These are phyloP conservation scores for Gallinago undulata DNA, from an alignment of 2,113 vertebrate species.

Conservation along the genomic window DNA sequence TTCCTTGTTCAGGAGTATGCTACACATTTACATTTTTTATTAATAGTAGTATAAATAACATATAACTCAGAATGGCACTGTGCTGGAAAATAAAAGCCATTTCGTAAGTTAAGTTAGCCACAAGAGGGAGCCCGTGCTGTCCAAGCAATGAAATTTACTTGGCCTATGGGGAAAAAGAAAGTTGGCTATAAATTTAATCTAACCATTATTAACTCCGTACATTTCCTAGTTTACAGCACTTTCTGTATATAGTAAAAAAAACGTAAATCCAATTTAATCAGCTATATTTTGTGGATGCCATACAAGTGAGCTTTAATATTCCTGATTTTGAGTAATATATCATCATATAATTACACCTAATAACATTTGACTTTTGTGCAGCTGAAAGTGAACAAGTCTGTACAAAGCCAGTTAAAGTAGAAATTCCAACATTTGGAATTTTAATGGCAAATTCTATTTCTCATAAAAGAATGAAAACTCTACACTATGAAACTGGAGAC, in stretches of 20 bases:
- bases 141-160: not conserved
- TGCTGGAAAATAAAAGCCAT: not conserved
- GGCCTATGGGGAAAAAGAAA: not conserved
- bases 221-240: not conserved
- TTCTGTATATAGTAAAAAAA: not conserved
- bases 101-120: not conserved
- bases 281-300: not conserved
- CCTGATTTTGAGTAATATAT: not conserved
- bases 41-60: not conserved
- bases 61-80: not conserved
- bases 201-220: not conserved
- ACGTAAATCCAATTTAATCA: not conserved
- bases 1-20: not conserved
- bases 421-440: not conserved
- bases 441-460: not conserved
- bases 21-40: not conserved
- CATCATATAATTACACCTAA: not conserved
- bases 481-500: not conserved
- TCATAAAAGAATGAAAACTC: not conserved
- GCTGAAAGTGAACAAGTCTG: not conserved
- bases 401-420: not conserved
- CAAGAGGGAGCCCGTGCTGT: conserved; percentile 58
- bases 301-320: not conserved
- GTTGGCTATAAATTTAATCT: not conserved
- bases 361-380: not conserved